Evolutionary conservation across 2,113 vertebrate genomes (phyloP).

Genomic region (Bufo bufo): DNA sequence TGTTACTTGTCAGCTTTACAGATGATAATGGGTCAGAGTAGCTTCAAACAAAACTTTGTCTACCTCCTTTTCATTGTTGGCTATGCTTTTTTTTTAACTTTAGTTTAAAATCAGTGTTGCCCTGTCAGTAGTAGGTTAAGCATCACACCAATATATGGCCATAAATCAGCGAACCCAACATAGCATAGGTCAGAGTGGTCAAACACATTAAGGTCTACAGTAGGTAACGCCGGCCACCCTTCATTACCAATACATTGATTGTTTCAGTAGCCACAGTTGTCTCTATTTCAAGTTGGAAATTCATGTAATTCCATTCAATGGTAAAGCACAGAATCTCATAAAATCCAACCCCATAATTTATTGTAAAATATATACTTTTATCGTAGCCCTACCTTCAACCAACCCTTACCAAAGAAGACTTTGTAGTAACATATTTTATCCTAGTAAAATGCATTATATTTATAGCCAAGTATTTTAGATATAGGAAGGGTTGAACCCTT

Average conservation of each 20-base stretch:
- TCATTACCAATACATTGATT: neutral
- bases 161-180: conserved; percentile 18
- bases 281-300: neutral
- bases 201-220: conserved; percentile 25
- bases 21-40: conserved; percentile 41
- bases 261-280: conserved; percentile 16
- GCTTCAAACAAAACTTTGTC: conserved; percentile 53
- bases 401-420: conserved; percentile 6
- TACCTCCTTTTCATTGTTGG: conserved; percentile 62
- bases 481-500: neutral
- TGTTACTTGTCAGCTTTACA: conserved; percentile 53
- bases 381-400: neutral
- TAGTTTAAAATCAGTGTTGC: conserved; percentile 49
- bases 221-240: conserved; percentile 14
- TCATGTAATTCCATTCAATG: conserved; percentile 12
- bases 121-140: conserved; percentile 55
- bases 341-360: neutral
- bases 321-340: conserved; percentile 12
- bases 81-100: conserved; percentile 17
- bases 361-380: neutral
- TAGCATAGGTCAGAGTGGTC: conserved; percentile 30
- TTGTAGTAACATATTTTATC: neutral
- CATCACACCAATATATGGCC: neutral
- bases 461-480: neutral
- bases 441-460: neutral